phyloP scores from a whole-genome alignment of 2,888 invertebrate genomes.

The Clivina fossor region DNA sequence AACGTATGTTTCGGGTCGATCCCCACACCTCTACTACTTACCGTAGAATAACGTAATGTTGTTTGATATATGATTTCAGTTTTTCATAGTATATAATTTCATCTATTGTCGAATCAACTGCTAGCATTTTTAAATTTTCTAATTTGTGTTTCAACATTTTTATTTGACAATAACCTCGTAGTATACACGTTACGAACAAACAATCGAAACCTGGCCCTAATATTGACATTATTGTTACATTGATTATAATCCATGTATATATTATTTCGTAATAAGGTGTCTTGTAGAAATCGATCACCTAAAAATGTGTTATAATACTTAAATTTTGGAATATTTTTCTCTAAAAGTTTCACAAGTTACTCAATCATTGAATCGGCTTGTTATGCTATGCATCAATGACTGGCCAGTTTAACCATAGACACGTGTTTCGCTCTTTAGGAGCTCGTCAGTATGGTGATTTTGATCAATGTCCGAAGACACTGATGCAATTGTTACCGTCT shows the following conservation, averaged over 20 bases:
- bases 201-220: background rate
- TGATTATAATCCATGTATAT: background rate
- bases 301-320: no score
- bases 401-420: no score
- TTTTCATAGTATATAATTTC: background rate
- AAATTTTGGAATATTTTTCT: no score
- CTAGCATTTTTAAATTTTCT: background rate
- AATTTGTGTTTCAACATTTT: background rate
- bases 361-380: no score
- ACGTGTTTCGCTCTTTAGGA: no score
- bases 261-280: conserved; percentile 5
- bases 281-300: background rate
- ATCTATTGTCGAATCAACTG: background rate
- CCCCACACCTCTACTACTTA: no score
- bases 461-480: no score
- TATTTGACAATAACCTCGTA: background rate
- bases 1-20: no score
- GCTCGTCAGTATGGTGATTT: no score
- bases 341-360: no score
- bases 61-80: background rate
- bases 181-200: background rate
- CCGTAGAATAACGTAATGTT: background rate
- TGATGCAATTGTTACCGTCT: no score
- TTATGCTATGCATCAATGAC: no score
- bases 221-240: background rate